A percentile compares a stretch with the other conserved stretches of the same genome.
These are phyloP conservation scores for Gerris buenoi DNA, from an alignment of 1,140 invertebrate species.

Conservation along the genomic window DNA sequence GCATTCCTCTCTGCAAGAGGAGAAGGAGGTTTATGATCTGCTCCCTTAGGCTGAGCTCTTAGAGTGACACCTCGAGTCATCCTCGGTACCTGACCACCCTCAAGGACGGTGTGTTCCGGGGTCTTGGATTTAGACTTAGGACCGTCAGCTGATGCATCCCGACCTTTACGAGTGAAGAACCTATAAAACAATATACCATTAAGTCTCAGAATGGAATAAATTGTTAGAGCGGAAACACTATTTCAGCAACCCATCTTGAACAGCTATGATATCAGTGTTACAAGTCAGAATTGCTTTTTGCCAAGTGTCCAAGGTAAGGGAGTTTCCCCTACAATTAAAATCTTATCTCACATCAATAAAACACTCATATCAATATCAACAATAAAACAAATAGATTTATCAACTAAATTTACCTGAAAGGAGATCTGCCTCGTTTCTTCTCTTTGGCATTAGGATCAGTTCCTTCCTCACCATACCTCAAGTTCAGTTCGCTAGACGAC, in stretches of 20 bases:
- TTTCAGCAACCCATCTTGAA: too few species aligned
- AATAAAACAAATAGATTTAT: too few species aligned
- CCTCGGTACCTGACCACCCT: background rate
- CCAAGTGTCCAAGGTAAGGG: too few species aligned
- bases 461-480: slow-evolving; percentile 37
- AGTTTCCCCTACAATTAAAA: too few species aligned
- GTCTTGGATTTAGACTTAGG: slow-evolving; percentile 47
- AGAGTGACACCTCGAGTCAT: background rate
- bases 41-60: background rate
- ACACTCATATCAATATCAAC: too few species aligned
- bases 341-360: too few species aligned
- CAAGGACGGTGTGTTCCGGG: slow-evolving; percentile 35
- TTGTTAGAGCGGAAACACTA: too few species aligned
- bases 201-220: too few species aligned
- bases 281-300: too few species aligned
- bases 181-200: slow-evolving; percentile 33
- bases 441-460: slow-evolving; percentile 32
- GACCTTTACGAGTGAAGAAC: slow-evolving; percentile 59
- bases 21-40: slow-evolving; percentile 10
- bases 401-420: slow-evolving; percentile 84
- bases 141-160: slow-evolving; percentile 43
- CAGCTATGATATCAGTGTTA: too few species aligned
- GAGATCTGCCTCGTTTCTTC: slow-evolving; percentile 72
- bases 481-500: slow-evolving; percentile 55
- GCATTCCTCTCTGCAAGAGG: slow-evolving; percentile 43